Evolutionary conservation across 2,888 invertebrate species (phyloP), one percentile per base, ranked within the genome.

Genomic region (Cosmopolites sordidus): DNA sequence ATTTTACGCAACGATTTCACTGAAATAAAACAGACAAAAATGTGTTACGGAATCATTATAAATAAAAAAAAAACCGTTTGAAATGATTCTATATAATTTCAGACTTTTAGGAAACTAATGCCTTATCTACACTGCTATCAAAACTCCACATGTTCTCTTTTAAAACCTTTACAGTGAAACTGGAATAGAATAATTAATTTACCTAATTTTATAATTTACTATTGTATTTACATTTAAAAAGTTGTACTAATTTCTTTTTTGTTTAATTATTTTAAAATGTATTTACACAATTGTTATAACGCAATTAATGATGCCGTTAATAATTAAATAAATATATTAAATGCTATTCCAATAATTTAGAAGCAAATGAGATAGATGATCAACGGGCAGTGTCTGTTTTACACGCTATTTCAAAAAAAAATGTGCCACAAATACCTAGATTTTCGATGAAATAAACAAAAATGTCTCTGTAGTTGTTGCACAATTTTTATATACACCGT

Each of bases 191-290:
- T 60, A 58, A 61, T 61, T 60, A 62, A 63, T 61, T 64, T 60
- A 61, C 60, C 62, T 64, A 62, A 57, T 51, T 56, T 48, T 48
- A 58, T 55, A 61, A 59, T 61, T 56, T 57, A 56, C 60, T 64
- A 64, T 50, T 48, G 51, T 62, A 63, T 63, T 59, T 63, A 63
- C 63, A 63, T 60, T 51, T 43, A 53, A 22, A 27, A 64, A 64
- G 61, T 66, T 67, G 64, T 65, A 68, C 65, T 66, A 66, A 63
- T 56, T 62, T 58, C 54, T 54, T 22, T 22, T 22, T 22, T 22
- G 3, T 22, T 22, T 58, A 61, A 57, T 62, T 58, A 60, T 51
- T 62, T 58, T 58, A 54, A 55, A 44, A 43, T 60, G 49, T 58
- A 60, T 61, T 58, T 62, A 61, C 59, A 59, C 37, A 48, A 42